Percentiles rank a stretch among this genome's conserved stretches.
phyloP scores from a whole-genome alignment of 2,113 vertebrate species.

The Perccottus glenii region DNA sequence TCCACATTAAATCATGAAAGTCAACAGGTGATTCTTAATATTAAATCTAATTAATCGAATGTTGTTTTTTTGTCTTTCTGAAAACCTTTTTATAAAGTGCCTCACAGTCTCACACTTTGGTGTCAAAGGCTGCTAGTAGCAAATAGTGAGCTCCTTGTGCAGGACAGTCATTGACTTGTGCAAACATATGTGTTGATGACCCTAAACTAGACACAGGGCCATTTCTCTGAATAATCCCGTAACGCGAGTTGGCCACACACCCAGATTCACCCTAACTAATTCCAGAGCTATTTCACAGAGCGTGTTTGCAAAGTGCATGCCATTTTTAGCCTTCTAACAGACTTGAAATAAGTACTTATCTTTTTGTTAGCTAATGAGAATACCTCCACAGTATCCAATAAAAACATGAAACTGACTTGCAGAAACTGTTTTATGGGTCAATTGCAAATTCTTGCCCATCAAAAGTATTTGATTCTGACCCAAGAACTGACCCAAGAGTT shows the following conservation, averaged over 20 bases:
- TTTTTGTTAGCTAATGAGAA: too few species aligned
- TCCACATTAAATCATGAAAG: constrained; percentile 10
- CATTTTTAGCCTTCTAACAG: too few species aligned
- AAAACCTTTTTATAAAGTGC: constrained; percentile 10
- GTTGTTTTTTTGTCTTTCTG: constrained; percentile 1
- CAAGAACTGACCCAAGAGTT: too few species aligned
- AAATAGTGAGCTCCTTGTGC: constrained; percentile 54
- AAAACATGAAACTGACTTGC: too few species aligned
- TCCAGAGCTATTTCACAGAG: too few species aligned
- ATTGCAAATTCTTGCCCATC: too few species aligned
- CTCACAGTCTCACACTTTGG: constrained; percentile 40
- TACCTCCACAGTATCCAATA: too few species aligned
- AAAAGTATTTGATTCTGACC: too few species aligned
- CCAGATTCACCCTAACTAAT: background rate
- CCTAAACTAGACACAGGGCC: constrained; percentile 30
- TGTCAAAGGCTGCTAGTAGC: constrained; percentile 49
- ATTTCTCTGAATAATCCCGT: constrained; percentile 34
- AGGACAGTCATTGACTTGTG: constrained; percentile 48
- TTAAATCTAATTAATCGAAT: background rate
- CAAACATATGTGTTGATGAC: constrained; percentile 65
- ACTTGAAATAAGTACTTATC: too few species aligned
- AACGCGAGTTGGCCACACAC: constrained; percentile 18
- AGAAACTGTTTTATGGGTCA: too few species aligned
- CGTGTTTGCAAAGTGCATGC: too few species aligned
- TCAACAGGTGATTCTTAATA: too few species aligned